Percentiles rank a stretch among this genome's conserved stretches.
Conservation (phyloP, 2,113 vertebrate species). For the Sialia sialis region DNA sequence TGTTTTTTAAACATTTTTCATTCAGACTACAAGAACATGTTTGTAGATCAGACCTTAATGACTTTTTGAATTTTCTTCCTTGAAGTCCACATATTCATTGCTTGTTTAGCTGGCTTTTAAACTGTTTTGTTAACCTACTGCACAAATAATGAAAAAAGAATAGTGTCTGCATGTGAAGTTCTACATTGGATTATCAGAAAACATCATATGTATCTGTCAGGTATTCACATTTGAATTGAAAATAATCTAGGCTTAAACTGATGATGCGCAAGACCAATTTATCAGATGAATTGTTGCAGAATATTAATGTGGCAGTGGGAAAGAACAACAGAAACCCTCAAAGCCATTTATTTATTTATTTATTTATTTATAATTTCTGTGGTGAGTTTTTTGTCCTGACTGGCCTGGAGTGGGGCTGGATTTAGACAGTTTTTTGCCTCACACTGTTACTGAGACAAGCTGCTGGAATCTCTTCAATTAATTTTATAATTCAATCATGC, state of each 20-base stretch:
- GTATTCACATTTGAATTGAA: background rate
- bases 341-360: background rate
- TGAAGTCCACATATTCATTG: background rate
- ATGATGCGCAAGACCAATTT: background rate
- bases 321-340: background rate
- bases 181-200: background rate
- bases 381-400: background rate
- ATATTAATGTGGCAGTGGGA: background rate
- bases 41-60: background rate
- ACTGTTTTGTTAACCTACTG: background rate
- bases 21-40: background rate
- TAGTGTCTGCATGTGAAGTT: background rate
- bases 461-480: background rate
- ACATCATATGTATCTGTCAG: background rate
- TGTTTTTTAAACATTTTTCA: background rate
- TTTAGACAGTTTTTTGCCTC: background rate
- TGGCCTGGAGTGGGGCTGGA: fast-evolving
- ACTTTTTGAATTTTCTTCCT: background rate
- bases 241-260: background rate
- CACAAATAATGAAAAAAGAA: background rate
- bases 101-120: background rate
- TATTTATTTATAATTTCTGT: background rate
- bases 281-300: background rate
- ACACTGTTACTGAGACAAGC: background rate
- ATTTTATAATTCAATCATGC: background rate